Conservation (phyloP, 1,140 invertebrate genomes). For the Neelides sp. region DNA sequence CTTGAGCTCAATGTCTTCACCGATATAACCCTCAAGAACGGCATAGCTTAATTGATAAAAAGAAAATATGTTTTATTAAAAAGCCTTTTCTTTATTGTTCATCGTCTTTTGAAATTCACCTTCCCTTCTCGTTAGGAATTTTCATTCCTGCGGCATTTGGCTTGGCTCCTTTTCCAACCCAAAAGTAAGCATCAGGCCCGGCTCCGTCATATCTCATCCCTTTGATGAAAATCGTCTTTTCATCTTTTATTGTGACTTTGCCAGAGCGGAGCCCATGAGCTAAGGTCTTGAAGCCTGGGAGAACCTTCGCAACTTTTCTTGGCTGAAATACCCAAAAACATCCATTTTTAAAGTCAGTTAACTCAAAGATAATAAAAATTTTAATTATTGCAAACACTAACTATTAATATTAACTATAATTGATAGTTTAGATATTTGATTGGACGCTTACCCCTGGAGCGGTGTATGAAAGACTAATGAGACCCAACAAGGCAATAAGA, state of each 20-base stretch:
- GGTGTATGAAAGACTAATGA: no score
- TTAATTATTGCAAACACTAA: no score
- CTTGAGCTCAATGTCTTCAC: slow-evolving; percentile 20
- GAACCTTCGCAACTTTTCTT: no score
- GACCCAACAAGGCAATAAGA: no score
- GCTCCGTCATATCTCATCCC: slow-evolving; percentile 24
- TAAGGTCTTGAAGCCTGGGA: slow-evolving; percentile 12
- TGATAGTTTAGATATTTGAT: no score
- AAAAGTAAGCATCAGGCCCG: slow-evolving; percentile 26
- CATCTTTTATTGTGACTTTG: slow-evolving; percentile 15
- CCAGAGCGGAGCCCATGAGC: slow-evolving; percentile 25
- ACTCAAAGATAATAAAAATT: no score
- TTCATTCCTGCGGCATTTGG: slow-evolving; percentile 13
- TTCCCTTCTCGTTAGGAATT: slow-evolving; percentile 22
- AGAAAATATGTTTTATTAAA: background rate
- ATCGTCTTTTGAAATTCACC: slow-evolving; percentile 4
- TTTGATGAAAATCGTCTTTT: slow-evolving; percentile 18
- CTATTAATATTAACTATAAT: no score
- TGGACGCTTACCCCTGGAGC: no score
- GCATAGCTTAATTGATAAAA: slow-evolving; percentile 5
- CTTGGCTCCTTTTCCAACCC: slow-evolving; percentile 19
- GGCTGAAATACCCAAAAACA: no score
- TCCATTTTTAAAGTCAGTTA: no score
- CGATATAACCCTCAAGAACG: slow-evolving; percentile 18
- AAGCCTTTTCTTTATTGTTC: no score